These are phyloP conservation scores for Chydorus sphaericus DNA, from an alignment of 2,888 invertebrate species.

Conservation along the genomic window DNA sequence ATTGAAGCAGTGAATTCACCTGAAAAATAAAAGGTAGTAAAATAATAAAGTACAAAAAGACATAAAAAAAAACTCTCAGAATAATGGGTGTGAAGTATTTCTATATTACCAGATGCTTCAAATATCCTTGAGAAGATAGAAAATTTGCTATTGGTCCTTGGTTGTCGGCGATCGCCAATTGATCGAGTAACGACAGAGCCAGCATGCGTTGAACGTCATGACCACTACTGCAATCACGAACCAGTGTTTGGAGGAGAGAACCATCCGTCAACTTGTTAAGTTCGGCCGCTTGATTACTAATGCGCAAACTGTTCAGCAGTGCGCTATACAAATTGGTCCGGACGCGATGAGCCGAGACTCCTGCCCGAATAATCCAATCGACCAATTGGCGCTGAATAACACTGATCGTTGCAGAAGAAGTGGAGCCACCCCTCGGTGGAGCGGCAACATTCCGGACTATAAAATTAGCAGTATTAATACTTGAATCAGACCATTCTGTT, in stretches of 20 bases:
- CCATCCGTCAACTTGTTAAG: slow-evolving; percentile 61
- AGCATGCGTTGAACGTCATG: slow-evolving; percentile 83
- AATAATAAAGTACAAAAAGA: neutral
- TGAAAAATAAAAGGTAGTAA: neutral
- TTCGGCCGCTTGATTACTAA: slow-evolving; percentile 27
- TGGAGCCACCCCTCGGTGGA: neutral
- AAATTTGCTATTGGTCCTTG: slow-evolving; percentile 42
- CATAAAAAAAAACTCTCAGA: too few species aligned
- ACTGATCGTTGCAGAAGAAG: neutral
- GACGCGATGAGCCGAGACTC: slow-evolving; percentile 65
- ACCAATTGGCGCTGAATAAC: slow-evolving; percentile 1
- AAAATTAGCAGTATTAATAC: neutral
- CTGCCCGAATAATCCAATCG: slow-evolving; percentile 25
- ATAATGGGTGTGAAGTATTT: too few species aligned
- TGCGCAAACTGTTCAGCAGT: slow-evolving; percentile 60
- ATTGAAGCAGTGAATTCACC: slow-evolving; percentile 52
- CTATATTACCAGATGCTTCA: neutral
- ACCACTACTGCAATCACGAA: slow-evolving; percentile 73
- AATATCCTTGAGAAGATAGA: slow-evolving; percentile 11
- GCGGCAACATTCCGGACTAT: neutral
- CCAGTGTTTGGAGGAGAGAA: slow-evolving; percentile 60
- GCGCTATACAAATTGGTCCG: slow-evolving; percentile 75
- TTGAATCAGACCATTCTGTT: neutral
- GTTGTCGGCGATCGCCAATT: slow-evolving; percentile 42
- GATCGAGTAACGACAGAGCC: slow-evolving; percentile 64